Base-by-base conservation (phyloP, 37 sponge, comb jelly and placozoan genomes). In the Chondrilla cf. caribensis region DNA sequence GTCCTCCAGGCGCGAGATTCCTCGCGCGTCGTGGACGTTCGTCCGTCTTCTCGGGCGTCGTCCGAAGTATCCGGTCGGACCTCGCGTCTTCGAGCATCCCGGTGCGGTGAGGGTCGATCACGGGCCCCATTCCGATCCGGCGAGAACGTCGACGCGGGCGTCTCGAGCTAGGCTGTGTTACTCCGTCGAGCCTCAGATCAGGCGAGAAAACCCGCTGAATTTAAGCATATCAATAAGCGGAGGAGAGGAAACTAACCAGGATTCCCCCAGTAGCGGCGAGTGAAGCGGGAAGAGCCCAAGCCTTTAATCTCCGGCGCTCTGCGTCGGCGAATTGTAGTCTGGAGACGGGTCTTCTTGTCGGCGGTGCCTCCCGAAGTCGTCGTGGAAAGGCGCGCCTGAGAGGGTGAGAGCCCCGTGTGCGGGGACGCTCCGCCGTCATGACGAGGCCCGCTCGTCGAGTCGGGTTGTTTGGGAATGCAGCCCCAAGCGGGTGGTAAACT, bases 181-280 rank as follows among this genome's bases (percentile, higher is more conserved):
- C 51, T 47, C 51, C 51, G 11, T 37, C 37, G 31, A 31, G 37
- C 38, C 87, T 92, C 86, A 79, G 85, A 81, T 84, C 87, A 86
- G 82, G 87, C 93, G 76, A 86, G 93, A 83, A 72, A 78, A 92
- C 93, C 89, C 93, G 87, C 89, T 92, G 92, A 92, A 88, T 72
- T 92, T 92, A 92, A 47, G 51, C 51, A 92, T 92, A 92, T 92
- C 85, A 92, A 81, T 92, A 92, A 92, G 92, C 86, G 92, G 88
- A 92, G 88, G 51, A 47, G 51, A 47, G 11, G 51, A 47, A 47
- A 47, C 89, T 86, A 92, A 92, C 89, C n/a, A 86, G 91, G 90
- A 91, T 91, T 91, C 92, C 92, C 92, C 42, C 84, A 91, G 88
- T 88, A 91, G 84, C 88, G 92, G 88, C 92, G 88, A 91, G 88